Percentiles rank a stretch among this genome's conserved stretches.
Evolutionary conservation across 2,888 invertebrate genomes (phyloP).

Genomic region (Caenorhabditis doughertyi): DNA sequence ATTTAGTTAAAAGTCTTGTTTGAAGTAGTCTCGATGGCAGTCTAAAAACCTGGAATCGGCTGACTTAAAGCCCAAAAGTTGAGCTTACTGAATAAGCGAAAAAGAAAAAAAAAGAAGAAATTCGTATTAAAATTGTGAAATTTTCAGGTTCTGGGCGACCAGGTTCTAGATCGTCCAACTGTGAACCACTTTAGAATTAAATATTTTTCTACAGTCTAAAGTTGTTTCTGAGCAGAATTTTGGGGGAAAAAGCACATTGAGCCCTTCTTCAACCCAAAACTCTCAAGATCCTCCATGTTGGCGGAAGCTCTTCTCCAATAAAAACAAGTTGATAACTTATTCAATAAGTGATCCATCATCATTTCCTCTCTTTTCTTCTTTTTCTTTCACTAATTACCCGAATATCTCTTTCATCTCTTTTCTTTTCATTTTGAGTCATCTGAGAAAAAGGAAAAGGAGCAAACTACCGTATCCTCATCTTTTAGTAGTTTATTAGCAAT

Average conservation of each 20-base stretch:
- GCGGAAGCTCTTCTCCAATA: neutral
- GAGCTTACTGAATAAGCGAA: no score
- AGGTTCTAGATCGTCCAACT: no score
- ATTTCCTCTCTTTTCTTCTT: neutral
- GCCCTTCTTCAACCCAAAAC: neutral
- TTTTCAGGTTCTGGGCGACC: no score
- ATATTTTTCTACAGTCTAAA: no score
- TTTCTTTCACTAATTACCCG: neutral
- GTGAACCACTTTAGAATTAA: no score
- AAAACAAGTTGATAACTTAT: constrained; percentile 7
- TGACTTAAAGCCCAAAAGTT: no score
- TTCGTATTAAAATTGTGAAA: no score
- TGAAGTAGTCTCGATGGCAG: no score
- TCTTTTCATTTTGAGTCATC: neutral
- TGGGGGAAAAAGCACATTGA: neutral
- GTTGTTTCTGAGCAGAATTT: neutral
- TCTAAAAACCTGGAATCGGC: no score
- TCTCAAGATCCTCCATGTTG: no score
- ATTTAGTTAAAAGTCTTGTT: no score
- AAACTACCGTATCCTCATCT: constrained; percentile 19
- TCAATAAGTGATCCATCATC: constrained; percentile 33
- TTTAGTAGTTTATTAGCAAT: constrained; percentile 31
- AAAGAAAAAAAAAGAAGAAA: no score
- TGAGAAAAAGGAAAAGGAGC: neutral
- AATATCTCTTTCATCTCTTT: neutral